Evolutionary conservation across 2,888 invertebrate genomes (phyloP).

Genomic region (Zhuqinia jingwanae): DNA sequence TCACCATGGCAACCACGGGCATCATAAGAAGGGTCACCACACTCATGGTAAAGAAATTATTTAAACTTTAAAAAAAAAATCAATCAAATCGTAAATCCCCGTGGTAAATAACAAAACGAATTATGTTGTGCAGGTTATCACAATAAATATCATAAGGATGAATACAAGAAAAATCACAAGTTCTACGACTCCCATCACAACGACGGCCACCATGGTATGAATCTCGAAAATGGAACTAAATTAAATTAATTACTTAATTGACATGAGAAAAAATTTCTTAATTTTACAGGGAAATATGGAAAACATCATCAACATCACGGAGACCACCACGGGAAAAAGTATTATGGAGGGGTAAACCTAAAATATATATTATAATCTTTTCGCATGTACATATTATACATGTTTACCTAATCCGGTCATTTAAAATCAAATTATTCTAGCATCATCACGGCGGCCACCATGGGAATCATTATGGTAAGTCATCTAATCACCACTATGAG

Average conservation of each 20-base stretch:
- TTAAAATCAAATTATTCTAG: no score
- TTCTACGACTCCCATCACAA: conserved; percentile 79
- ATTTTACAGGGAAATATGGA: conserved; percentile 63
- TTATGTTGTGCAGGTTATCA: conserved; percentile 69
- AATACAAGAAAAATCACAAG: conserved; percentile 75
- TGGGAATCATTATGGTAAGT: conserved; percentile 74
- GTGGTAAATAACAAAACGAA: no score
- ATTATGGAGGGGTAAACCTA: conserved; percentile 77
- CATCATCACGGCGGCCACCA: conserved; percentile 82
- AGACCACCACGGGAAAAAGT: conserved; percentile 77
- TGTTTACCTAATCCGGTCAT: no score
- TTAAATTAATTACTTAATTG: no score
- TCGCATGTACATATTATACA: no score
- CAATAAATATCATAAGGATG: conserved; percentile 78
- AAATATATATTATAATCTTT: no score
- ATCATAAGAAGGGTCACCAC: conserved; percentile 70
- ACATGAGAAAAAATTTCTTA: neutral
- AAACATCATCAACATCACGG: conserved; percentile 76
- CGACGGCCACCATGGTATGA: conserved; percentile 79
- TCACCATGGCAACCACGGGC: conserved; percentile 54
- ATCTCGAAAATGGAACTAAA: conserved; percentile 40
- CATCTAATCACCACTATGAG: no score
- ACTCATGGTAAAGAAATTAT: conserved; percentile 49
- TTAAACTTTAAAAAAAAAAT: neutral
- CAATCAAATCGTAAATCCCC: no score